These are phyloP conservation scores for Argentina silus DNA, from an alignment of 2,797 vertebrate species.

Conservation along the genomic window DNA sequence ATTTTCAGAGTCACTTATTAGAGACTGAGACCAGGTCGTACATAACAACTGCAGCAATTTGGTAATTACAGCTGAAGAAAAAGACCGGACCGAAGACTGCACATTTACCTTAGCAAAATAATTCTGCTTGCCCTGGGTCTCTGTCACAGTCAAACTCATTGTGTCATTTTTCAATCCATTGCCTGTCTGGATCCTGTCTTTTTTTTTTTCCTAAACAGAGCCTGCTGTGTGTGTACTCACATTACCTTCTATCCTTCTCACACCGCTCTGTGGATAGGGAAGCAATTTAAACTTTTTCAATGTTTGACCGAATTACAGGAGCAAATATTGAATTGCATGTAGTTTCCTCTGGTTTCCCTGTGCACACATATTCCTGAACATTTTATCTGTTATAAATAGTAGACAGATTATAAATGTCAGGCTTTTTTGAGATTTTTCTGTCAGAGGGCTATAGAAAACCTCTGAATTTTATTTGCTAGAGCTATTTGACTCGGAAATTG, in stretches of 20 bases:
- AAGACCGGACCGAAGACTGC: constrained; percentile 64
- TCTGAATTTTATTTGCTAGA: constrained; percentile 60
- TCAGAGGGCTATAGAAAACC: constrained; percentile 52
- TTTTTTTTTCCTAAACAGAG: constrained; percentile 56
- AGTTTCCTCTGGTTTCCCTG: constrained; percentile 68
- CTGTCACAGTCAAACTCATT: constrained; percentile 75
- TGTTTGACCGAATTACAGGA: constrained; percentile 73
- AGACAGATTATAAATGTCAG: constrained; percentile 62
- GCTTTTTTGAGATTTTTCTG: constrained; percentile 60
- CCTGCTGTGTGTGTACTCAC: constrained; percentile 44
- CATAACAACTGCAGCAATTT: constrained; percentile 74
- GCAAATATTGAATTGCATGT: constrained; percentile 72
- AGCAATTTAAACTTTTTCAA: constrained; percentile 70
- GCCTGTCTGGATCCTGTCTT: constrained; percentile 61
- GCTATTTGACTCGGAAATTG: constrained; percentile 67
- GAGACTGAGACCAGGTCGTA: constrained; percentile 67
- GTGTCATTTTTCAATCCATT: constrained; percentile 72
- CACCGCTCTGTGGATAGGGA: constrained; percentile 59
- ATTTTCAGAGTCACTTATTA: constrained; percentile 69
- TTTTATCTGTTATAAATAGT: constrained; percentile 65
- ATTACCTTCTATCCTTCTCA: constrained; percentile 54
- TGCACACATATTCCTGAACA: constrained; percentile 51
- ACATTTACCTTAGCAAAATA: constrained; percentile 66
- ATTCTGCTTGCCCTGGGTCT: constrained; percentile 55
- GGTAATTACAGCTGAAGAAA: constrained; percentile 75